phyloP scores from a whole-genome alignment of 2,888 invertebrate species.

The Uropetala carovei region DNA sequence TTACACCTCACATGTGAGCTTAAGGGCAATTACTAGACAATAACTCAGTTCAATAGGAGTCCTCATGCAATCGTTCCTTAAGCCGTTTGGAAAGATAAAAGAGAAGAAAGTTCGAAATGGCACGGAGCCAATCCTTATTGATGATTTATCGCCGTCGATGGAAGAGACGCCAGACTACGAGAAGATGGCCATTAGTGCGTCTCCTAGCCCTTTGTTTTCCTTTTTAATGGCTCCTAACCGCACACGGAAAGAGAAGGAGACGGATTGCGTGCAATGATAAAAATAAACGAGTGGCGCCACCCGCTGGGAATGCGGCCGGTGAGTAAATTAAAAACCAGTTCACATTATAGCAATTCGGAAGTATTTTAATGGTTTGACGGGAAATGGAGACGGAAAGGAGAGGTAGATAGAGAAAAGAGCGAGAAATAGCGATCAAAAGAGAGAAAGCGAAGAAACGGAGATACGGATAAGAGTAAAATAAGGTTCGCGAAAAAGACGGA shows the following conservation, averaged over 20 bases:
- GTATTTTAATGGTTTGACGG: slow-evolving; percentile 31
- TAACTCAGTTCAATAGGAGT: slow-evolving; percentile 48
- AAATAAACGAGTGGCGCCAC: slow-evolving; percentile 55
- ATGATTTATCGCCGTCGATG: slow-evolving; percentile 57
- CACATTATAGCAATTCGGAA: slow-evolving; percentile 46
- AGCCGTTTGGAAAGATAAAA: slow-evolving; percentile 33
- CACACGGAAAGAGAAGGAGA: slow-evolving; percentile 16
- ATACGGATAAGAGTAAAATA: not conserved
- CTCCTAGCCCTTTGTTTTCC: slow-evolving; percentile 53
- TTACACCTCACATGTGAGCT: slow-evolving; percentile 6
- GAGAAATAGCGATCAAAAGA: not conserved
- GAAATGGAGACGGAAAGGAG: not conserved
- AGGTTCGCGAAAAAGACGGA: not conserved
- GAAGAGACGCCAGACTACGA: slow-evolving; percentile 43
- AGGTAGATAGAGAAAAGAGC: not conserved
- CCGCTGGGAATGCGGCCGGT: slow-evolving; percentile 43
- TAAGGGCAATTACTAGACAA: slow-evolving; percentile 29
- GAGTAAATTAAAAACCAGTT: slow-evolving; percentile 62
- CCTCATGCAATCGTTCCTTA: slow-evolving; percentile 1
- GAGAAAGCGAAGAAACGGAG: not conserved
- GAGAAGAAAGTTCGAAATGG: slow-evolving; percentile 43
- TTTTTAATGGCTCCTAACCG: slow-evolving; percentile 33
- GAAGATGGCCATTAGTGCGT: slow-evolving; percentile 60
- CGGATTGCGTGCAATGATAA: slow-evolving; percentile 57
- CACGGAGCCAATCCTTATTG: slow-evolving; percentile 55